Conservation (phyloP, 2,113 vertebrate species). For the Symphodus melops region DNA sequence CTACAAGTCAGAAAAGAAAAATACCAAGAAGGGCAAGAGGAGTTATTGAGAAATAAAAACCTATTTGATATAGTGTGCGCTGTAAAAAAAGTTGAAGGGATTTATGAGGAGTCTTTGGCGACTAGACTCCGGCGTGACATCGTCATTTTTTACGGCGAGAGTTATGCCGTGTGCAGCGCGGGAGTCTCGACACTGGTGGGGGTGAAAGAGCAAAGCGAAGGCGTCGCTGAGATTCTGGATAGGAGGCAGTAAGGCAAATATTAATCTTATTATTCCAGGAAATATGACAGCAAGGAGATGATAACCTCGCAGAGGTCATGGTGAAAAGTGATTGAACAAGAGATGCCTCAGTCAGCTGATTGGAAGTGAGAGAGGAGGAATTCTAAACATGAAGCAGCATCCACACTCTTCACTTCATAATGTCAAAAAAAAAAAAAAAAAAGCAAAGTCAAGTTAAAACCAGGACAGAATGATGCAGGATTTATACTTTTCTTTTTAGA, state of each 20-base stretch:
- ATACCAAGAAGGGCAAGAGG: neutral
- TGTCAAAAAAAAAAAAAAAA: no score
- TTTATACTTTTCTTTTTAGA: neutral
- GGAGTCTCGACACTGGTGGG: neutral
- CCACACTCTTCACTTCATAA: neutral
- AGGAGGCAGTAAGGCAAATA: neutral
- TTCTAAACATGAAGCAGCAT: neutral
- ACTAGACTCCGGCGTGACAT: neutral
- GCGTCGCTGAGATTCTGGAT: neutral
- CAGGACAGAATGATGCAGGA: neutral
- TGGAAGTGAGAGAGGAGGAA: neutral
- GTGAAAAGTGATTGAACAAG: neutral
- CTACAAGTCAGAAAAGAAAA: neutral
- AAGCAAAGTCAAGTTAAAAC: neutral
- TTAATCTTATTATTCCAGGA: neutral
- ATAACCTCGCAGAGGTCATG: neutral
- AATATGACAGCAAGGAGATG: neutral
- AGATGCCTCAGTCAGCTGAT: constrained; percentile 8
- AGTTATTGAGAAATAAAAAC: constrained; percentile 5
- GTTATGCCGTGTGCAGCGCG: neutral
- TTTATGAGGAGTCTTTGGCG: constrained; percentile 8
- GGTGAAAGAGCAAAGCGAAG: neutral
- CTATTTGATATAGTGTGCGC: neutral
- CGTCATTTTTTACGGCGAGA: neutral
- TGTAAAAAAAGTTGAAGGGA: constrained; percentile 1